phyloP scores from a whole-genome alignment of 2,113 vertebrate genomes.

The Malurus cyaneus region DNA sequence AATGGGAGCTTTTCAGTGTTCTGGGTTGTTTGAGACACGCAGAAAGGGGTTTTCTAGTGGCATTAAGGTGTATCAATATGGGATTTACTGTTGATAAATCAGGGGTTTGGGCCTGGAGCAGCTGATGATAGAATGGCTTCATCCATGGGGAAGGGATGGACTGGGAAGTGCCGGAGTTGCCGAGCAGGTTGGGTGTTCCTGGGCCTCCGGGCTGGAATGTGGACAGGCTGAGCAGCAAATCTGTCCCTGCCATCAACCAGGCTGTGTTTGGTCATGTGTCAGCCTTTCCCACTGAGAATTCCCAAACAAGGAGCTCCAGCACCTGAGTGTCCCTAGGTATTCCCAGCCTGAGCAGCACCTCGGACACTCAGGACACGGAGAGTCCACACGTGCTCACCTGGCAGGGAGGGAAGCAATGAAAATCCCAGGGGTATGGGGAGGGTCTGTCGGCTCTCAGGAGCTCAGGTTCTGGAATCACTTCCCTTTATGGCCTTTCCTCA shows the following conservation, averaged over 20 bases:
- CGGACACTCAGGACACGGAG: rapidly evolving
- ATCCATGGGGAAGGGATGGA: background rate
- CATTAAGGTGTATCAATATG: no score
- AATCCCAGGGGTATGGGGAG: background rate
- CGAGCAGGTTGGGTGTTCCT: background rate
- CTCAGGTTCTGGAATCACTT: background rate
- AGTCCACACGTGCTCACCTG: background rate
- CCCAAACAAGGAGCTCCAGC: background rate
- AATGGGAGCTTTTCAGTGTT: no score
- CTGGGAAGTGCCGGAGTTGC: background rate
- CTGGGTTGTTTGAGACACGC: background rate
- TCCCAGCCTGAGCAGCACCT: background rate
- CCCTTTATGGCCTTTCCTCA: background rate
- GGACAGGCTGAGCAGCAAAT: background rate
- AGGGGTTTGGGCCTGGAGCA: background rate
- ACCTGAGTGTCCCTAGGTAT: background rate
- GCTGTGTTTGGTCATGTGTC: rapidly evolving
- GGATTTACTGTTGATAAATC: background rate
- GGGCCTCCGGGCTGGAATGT: background rate
- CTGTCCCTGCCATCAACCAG: background rate
- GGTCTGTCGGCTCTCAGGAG: background rate
- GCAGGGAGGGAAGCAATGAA: background rate
- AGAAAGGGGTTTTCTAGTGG: background rate
- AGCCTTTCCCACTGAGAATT: background rate
- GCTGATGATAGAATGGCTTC: background rate